Conservation (phyloP, 2,888 invertebrate genomes). For the Apamea monoglypha region DNA sequence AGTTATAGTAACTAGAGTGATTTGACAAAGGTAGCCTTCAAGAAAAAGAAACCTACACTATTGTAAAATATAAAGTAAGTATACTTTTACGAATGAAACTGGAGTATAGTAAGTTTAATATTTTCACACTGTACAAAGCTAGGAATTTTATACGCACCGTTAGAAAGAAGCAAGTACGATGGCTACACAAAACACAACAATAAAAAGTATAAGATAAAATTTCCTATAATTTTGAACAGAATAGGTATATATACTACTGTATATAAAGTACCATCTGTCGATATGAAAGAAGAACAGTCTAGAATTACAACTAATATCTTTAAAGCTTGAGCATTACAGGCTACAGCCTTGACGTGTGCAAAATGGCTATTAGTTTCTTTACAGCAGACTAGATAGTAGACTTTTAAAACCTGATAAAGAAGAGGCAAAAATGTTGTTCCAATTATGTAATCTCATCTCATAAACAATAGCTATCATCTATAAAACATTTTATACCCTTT, state of each 20-base stretch:
- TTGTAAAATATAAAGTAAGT: neutral
- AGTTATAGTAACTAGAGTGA: neutral
- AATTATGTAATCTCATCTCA: neutral
- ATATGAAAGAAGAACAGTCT: neutral
- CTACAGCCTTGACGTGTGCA: too few relatives aligned
- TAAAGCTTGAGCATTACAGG: neutral
- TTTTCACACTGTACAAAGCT: neutral
- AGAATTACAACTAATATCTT: neutral
- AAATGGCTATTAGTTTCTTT: neutral
- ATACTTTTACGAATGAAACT: neutral
- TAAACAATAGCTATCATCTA: slow-evolving; percentile 23
- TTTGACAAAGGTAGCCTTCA: neutral
- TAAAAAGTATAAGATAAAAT: neutral
- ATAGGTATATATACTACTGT: too few relatives aligned
- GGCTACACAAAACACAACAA: neutral
- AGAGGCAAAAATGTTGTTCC: neutral
- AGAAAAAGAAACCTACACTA: too few relatives aligned
- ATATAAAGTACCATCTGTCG: neutral
- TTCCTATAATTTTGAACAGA: neutral
- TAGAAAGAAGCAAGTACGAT: neutral
- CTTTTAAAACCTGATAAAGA: neutral
- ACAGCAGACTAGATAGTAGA: neutral
- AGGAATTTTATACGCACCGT: neutral
- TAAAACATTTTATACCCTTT: slow-evolving; percentile 28
- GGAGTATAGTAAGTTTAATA: neutral